Evolutionary conservation across 2,888 invertebrate species (phyloP).

Genomic region (Gortyna flavago): DNA sequence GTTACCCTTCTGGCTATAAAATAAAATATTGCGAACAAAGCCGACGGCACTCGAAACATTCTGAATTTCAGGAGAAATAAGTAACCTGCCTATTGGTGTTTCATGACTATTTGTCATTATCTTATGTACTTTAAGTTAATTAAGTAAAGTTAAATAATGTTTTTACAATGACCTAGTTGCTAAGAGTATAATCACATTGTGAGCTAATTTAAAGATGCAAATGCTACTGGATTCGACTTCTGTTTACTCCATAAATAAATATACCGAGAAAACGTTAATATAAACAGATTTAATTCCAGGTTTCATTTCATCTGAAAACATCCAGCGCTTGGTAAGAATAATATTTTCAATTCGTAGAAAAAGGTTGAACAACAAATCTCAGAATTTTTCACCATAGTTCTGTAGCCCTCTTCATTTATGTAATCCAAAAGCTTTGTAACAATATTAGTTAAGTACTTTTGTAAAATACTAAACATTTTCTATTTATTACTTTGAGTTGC

Average conservation of each 20-base stretch:
- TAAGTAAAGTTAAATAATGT: neutral
- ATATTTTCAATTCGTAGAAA: neutral
- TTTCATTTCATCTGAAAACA: neutral
- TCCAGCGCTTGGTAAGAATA: neutral
- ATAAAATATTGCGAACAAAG: conserved; percentile 21
- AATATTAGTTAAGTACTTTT: conserved; percentile 36
- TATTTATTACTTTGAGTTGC: conserved; percentile 32
- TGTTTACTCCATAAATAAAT: neutral
- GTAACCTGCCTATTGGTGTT: neutral
- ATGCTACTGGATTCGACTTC: neutral
- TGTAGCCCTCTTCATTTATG: conserved; percentile 24
- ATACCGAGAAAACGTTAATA: neutral
- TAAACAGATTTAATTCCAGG: conserved; percentile 4
- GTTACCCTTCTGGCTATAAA: conserved; percentile 17
- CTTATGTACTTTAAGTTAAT: neutral
- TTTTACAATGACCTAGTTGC: neutral
- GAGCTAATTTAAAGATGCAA: neutral
- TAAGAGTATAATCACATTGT: neutral
- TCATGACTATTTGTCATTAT: neutral
- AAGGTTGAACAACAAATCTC: neutral
- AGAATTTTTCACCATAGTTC: conserved; percentile 1
- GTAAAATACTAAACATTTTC: conserved; percentile 29
- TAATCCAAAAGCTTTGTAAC: conserved; percentile 17
- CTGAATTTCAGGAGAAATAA: neutral
- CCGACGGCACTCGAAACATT: neutral